phyloP scores from a whole-genome alignment of 1,140 invertebrate species.

The Whitmania pigra region DNA sequence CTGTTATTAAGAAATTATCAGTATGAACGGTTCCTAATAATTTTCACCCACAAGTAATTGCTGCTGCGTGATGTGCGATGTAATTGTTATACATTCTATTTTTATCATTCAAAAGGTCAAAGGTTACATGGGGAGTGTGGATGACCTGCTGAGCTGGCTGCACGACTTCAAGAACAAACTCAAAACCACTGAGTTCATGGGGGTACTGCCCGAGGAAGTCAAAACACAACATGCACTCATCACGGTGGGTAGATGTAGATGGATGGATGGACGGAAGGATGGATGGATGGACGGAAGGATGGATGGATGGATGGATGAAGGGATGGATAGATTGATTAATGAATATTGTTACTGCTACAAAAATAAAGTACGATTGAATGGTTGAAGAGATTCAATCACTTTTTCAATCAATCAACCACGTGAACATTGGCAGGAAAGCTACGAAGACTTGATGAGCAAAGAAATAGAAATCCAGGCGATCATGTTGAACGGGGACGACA shows the following conservation, averaged over 20 bases:
- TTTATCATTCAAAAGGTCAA: slow-evolving; percentile 54
- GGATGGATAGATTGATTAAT: neutral
- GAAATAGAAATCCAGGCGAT: slow-evolving; percentile 53
- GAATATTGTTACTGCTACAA: neutral
- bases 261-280: neutral
- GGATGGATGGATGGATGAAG: neutral
- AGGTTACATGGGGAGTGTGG: slow-evolving; percentile 82
- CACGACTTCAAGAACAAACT: slow-evolving; percentile 82
- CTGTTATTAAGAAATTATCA: no score
- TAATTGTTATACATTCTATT: no score
- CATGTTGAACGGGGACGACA: slow-evolving; percentile 78
- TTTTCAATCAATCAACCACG: no score
- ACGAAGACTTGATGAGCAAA: slow-evolving; percentile 14
- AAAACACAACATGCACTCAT: slow-evolving; percentile 57
- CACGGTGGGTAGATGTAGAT: neutral
- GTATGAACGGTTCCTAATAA: no score
- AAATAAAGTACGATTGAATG: no score
- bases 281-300: neutral
- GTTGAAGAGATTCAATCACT: no score
- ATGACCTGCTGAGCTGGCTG: slow-evolving; percentile 84
- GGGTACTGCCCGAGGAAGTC: slow-evolving; percentile 91
- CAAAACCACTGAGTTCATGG: slow-evolving; percentile 81
- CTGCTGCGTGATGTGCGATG: no score
- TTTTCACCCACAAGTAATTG: no score
- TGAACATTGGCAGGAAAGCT: neutral